Percentiles rank a stretch among this genome's conserved stretches.
These are phyloP conservation scores for Ceriagrion tenellum DNA, from an alignment of 2,888 invertebrate genomes.

Conservation along the genomic window DNA sequence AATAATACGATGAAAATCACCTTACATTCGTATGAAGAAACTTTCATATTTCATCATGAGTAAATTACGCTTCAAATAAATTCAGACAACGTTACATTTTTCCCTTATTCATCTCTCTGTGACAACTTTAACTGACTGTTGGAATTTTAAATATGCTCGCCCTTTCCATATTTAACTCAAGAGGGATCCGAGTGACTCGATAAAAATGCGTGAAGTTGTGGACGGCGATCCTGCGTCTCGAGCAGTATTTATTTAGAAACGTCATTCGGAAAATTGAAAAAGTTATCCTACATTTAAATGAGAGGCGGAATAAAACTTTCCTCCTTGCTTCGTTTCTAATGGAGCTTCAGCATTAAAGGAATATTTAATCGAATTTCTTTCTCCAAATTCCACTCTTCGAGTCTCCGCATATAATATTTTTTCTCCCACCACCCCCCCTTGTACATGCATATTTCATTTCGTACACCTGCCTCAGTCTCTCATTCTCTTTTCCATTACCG, in stretches of 20 bases:
- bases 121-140: background rate
- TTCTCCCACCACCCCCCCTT: no score
- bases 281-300: slow-evolving; percentile 32
- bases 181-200: background rate
- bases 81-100: background rate
- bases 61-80: background rate
- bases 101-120: background rate
- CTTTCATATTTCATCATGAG: background rate
- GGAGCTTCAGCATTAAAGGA: slow-evolving; percentile 16
- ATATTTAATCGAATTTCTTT: slow-evolving; percentile 30
- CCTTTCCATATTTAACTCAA: background rate
- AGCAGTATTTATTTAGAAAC: background rate
- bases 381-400: background rate
- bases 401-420: background rate
- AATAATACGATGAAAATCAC: no score
- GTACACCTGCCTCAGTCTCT: slow-evolving; percentile 30
- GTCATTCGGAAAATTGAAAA: slow-evolving; percentile 36
- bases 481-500: slow-evolving; percentile 39
- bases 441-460: slow-evolving; percentile 36
- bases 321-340: background rate
- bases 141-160: background rate
- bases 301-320: background rate
- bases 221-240: background rate
- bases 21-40: no score
- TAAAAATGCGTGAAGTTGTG: slow-evolving; percentile 4